phyloP scores from a whole-genome alignment of 2,113 vertebrate species.

The Nothobranchius kuhntae region DNA sequence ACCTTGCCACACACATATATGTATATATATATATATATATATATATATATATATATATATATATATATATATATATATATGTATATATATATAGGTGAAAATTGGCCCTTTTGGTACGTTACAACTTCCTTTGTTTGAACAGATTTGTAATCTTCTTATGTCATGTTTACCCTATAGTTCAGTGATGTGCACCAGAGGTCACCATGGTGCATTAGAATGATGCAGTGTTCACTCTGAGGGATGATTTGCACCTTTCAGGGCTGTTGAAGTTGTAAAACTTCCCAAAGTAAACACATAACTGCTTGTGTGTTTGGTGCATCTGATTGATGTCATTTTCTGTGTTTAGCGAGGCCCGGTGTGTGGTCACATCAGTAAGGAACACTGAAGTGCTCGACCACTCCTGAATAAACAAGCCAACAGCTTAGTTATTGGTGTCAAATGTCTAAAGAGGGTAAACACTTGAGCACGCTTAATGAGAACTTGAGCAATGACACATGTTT shows the following conservation, averaged over 20 bases:
- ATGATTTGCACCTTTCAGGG: background rate
- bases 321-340: constrained; percentile 39
- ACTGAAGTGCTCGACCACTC: constrained; percentile 55
- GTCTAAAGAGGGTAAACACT: constrained; percentile 44
- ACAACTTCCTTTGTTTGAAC: constrained; percentile 6
- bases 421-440: constrained; percentile 58
- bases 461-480: constrained; percentile 11
- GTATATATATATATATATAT: too few relatives aligned
- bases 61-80: too few relatives aligned
- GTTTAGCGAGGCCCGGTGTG: constrained; percentile 1
- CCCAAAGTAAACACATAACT: background rate
- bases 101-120: too few relatives aligned
- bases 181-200: constrained; percentile 25
- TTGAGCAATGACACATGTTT: background rate
- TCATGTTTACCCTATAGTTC: constrained; percentile 50
- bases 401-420: constrained; percentile 53
- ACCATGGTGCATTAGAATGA: constrained; percentile 27
- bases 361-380: constrained; percentile 19
- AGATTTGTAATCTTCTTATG: constrained; percentile 28
- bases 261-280: background rate
- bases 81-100: too few relatives aligned
- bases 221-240: constrained; percentile 13
- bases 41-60: too few relatives aligned
- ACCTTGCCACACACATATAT: too few relatives aligned
- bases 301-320: constrained; percentile 11